Evolutionary conservation across 2,888 invertebrate genomes (phyloP), one percentile per base, ranked within the genome.

Genomic region (Proisotoma minuta): DNA sequence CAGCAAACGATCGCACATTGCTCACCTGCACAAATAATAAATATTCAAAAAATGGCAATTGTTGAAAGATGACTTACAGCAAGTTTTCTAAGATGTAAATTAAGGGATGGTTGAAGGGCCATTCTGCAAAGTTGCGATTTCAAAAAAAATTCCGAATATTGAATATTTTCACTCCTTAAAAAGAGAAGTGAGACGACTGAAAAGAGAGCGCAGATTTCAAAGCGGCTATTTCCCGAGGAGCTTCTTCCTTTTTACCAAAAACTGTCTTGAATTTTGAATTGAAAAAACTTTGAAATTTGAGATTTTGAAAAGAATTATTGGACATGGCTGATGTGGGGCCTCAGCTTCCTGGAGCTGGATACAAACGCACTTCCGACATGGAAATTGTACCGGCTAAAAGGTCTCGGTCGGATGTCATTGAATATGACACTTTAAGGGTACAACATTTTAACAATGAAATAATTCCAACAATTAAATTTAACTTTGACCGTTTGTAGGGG

Each of bases 361-460:
- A 12, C 18, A 70, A 68, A 34, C 26, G 70, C 23, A 24, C 65
- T 12, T 56, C 57, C 2, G 67, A 65, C 1, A 68, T 63, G 65
- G 67, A 65, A 20, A 34, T 70, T 12, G 65, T 70, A 22, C 64
- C 70, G 2, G 60, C 69, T 0, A 73, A 73, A 47, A 71, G 67
- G 18, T 58, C 67, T 4, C 49, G 68, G 8, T 62, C 64, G 39
- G 73, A 73, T 22, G 10, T 73, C 10, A 59, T 71, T 34, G 65
- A 63, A 23, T 64, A 48, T 54, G 71, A 71, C 18, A 24, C 60
- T 2, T 50, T 59, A 50, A 60, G 61, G 39, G 65, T 65, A 58
- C 24, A 47, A 43, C 2, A 51, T 18, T 20, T 29, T 51, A n/a
- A n/a, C n/a, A n/a, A n/a, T n/a, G n/a, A n/a, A n/a, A n/a, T n/a